These are phyloP conservation scores for Cryptoprocta ferox DNA, from an alignment of 2,797 vertebrate genomes.

Conservation along the genomic window DNA sequence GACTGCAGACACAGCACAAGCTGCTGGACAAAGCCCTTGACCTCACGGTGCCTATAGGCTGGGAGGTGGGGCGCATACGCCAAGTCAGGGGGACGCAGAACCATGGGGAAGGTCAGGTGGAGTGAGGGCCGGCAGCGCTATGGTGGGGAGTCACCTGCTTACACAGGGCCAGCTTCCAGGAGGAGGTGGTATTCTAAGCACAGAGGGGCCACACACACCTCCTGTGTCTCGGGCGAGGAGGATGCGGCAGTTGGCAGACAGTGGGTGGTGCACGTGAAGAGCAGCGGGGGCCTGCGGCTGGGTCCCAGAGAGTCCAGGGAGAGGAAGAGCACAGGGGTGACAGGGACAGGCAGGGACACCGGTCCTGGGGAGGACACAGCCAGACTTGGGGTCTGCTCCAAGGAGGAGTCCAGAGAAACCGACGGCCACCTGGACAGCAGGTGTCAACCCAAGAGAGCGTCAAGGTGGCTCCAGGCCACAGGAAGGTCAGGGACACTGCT, in stretches of 20 bases:
- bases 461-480: not conserved
- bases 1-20: not conserved
- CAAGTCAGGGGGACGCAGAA: too few species aligned
- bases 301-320: not conserved
- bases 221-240: too few species aligned
- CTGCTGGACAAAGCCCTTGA: not conserved
- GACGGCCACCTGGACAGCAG: not conserved
- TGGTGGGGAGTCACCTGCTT: too few species aligned
- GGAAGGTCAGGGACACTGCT: not conserved
- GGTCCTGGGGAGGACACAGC: not conserved
- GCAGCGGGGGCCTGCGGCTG: not conserved
- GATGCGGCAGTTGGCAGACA: too few species aligned
- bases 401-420: not conserved
- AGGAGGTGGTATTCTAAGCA: not conserved
- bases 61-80: not conserved
- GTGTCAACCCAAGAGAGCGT: not conserved
- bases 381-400: not conserved
- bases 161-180: not conserved
- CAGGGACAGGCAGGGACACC: not conserved
- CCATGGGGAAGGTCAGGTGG: too few species aligned
- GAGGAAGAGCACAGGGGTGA: accelerated
- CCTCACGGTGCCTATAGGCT: not conserved
- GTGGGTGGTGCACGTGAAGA: too few species aligned
- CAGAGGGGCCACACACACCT: too few species aligned
- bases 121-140: too few species aligned